Evolutionary conservation across 2,888 invertebrate genomes (phyloP).

Genomic region (Apocheima hispidaria): DNA sequence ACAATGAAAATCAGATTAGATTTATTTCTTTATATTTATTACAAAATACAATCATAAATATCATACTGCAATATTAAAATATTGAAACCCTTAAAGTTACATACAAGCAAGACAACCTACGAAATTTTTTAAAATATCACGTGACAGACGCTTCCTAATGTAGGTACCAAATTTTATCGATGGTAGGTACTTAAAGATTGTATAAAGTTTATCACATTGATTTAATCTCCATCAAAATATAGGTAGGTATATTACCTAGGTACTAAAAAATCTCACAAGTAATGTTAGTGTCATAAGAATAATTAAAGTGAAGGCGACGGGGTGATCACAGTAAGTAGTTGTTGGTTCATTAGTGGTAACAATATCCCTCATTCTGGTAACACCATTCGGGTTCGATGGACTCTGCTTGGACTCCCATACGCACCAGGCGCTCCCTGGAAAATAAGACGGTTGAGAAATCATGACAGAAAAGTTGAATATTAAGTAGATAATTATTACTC

Average conservation of each 20-base stretch:
- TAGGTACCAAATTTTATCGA: too few relatives aligned
- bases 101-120: conserved; percentile 17
- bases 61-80: conserved; percentile 13
- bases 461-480: background rate
- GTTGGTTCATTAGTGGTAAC: conserved; percentile 61
- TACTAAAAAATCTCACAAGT: conserved; percentile 19
- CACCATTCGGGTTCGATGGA: conserved; percentile 95
- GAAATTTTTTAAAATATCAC: conserved; percentile 29
- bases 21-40: conserved; percentile 16
- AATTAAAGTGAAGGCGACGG: conserved; percentile 11
- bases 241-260: too few relatives aligned
- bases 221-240: conserved; percentile 27
- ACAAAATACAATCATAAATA: conserved; percentile 23
- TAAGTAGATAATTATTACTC: too few relatives aligned
- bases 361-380: conserved; percentile 91
- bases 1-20: background rate
- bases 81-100: conserved; percentile 16
- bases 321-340: conserved; percentile 21
- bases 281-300: conserved; percentile 5
- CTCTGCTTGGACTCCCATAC: conserved; percentile 90
- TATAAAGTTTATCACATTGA: conserved; percentile 28
- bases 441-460: background rate
- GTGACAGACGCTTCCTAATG: conserved; percentile 15
- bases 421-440: conserved; percentile 89
- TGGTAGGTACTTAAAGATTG: too few relatives aligned